These are phyloP conservation scores for Trimorus sp. DNA, from an alignment of 2,888 invertebrate genomes.

Conservation along the genomic window DNA sequence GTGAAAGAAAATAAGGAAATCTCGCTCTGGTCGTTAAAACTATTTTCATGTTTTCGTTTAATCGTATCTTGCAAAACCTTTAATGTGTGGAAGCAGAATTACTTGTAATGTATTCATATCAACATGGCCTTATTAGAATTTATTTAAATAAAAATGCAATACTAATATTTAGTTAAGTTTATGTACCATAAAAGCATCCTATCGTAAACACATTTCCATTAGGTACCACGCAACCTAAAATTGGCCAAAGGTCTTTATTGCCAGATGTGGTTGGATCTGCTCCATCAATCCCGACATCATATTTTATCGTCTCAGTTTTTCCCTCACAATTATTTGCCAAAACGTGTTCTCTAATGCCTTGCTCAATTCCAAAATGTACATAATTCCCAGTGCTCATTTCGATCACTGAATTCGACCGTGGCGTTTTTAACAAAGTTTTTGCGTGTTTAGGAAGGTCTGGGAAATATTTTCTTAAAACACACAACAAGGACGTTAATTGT, in stretches of 20 bases:
- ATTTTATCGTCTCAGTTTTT: background rate
- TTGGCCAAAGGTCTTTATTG: slow-evolving; percentile 17
- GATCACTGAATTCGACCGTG: background rate
- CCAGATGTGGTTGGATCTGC: slow-evolving; percentile 14
- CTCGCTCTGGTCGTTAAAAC: no score
- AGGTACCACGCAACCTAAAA: slow-evolving; percentile 12
- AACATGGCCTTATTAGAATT: no score
- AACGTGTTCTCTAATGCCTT: slow-evolving; percentile 19
- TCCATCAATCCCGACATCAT: slow-evolving; percentile 29
- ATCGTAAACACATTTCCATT: slow-evolving; percentile 1
- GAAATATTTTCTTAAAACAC: background rate
- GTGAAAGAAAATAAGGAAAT: no score
- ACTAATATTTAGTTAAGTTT: no score
- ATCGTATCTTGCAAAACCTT: no score
- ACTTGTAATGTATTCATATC: no score
- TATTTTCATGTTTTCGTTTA: no score
- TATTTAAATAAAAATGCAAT: no score
- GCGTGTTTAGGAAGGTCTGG: slow-evolving; percentile 18
- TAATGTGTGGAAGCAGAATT: no score
- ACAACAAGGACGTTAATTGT: background rate
- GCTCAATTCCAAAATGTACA: slow-evolving; percentile 26
- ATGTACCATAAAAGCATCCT: slow-evolving; percentile 18
- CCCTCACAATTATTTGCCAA: no score
- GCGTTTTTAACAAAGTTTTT: slow-evolving; percentile 19
- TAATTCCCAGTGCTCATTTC: slow-evolving; percentile 20